These are phyloP conservation scores for Circaetus gallicus DNA, from an alignment of 2,113 vertebrate species.

Conservation along the genomic window DNA sequence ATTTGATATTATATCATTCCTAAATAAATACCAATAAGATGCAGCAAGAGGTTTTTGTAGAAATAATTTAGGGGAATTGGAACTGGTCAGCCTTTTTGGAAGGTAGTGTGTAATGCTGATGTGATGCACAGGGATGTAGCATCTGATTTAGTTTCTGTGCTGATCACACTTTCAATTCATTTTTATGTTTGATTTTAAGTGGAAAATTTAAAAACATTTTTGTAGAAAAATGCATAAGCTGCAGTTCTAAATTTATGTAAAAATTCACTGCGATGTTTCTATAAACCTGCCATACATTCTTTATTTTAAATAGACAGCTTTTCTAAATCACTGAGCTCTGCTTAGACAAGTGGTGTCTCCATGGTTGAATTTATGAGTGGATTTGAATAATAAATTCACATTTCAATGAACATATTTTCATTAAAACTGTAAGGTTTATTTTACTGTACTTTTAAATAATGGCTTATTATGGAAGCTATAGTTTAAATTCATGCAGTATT, in stretches of 20 bases:
- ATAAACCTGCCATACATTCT: conserved; percentile 85
- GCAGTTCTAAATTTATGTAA: conserved; percentile 84
- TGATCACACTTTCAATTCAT: conserved; percentile 58
- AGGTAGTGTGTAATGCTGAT: neutral
- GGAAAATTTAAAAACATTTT: conserved; percentile 73
- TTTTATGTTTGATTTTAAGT: conserved; percentile 75
- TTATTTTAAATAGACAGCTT: conserved; percentile 87
- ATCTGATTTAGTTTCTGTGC: conserved; percentile 53
- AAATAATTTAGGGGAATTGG: neutral
- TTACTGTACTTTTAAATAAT: conserved; percentile 87
- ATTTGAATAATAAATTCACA: conserved; percentile 89
- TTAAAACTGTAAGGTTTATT: conserved; percentile 84
- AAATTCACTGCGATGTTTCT: conserved; percentile 81
- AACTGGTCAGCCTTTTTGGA: conserved; percentile 17
- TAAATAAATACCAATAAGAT: neutral
- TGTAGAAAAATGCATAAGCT: conserved; percentile 77
- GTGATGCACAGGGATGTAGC: neutral
- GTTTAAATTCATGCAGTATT: conserved; percentile 79
- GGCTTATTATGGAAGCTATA: conserved; percentile 82
- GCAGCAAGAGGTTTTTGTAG: neutral
- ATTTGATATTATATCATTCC: neutral
- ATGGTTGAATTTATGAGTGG: conserved; percentile 83
- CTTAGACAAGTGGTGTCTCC: conserved; percentile 85
- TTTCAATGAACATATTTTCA: conserved; percentile 87
- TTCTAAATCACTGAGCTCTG: conserved; percentile 83